Conservation (phyloP, 2,797 vertebrate species). For the Melanotaenia pygmaea region DNA sequence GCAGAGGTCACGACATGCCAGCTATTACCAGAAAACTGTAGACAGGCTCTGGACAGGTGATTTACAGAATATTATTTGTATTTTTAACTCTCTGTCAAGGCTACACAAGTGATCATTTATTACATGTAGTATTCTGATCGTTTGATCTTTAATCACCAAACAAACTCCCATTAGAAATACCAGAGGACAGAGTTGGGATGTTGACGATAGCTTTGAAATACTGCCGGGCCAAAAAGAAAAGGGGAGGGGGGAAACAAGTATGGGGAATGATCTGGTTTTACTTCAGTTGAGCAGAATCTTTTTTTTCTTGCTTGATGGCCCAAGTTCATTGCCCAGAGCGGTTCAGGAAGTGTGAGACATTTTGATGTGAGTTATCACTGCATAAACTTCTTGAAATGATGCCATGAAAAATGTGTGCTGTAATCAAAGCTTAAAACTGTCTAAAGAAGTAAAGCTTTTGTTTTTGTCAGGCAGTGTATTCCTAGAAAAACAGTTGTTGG, state of each 20-base stretch:
- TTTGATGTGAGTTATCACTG: not conserved
- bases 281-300: not conserved
- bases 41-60: conserved; percentile 1
- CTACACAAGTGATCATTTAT: not conserved
- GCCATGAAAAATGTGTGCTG: not conserved
- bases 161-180: not conserved
- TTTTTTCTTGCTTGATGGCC: no score
- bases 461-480: not conserved
- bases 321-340: not conserved
- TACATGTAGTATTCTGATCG: not conserved
- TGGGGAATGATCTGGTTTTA: not conserved
- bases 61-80: not conserved
- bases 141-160: not conserved
- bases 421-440: not conserved
- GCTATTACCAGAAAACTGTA: conserved; percentile 13
- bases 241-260: not conserved
- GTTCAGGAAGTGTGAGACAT: not conserved
- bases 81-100: not conserved
- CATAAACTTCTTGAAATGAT: not conserved
- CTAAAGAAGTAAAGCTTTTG: not conserved
- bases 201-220: not conserved
- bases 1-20: conserved; percentile 27
- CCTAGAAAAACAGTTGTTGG: not conserved
- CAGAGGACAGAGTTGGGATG: not conserved
- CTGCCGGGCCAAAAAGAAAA: not conserved